Evolutionary conservation across 2,888 invertebrate species (phyloP).

Genomic region (Spodoptera picta): DNA sequence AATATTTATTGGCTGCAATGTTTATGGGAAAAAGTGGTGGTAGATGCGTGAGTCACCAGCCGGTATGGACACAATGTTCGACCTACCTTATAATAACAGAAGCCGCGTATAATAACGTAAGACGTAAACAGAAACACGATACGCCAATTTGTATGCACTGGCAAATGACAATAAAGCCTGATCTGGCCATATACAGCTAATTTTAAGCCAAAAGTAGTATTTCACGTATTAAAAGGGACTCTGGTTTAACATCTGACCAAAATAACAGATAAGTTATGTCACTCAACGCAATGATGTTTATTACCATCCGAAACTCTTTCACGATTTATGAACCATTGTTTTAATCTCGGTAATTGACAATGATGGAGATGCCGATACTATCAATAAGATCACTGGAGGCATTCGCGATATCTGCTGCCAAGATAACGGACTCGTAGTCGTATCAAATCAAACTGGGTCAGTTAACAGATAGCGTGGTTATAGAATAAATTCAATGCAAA

Average conservation of each 20-base stretch:
- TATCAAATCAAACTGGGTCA: conserved; percentile 41
- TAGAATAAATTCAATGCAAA: conserved; percentile 47
- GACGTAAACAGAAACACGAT: conserved; percentile 59
- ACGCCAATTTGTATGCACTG: conserved; percentile 68
- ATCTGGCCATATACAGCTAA: conserved; percentile 63
- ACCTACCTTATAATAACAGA: conserved; percentile 57
- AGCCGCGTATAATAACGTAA: conserved; percentile 52
- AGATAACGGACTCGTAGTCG: conserved; percentile 29
- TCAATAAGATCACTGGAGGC: conserved; percentile 32
- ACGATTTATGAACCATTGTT: conserved; percentile 72
- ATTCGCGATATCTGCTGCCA: conserved; percentile 27
- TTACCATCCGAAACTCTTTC: conserved; percentile 57
- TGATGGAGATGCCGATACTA: conserved; percentile 39
- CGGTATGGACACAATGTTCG: conserved; percentile 65
- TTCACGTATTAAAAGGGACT: conserved; percentile 64
- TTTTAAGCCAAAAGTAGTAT: conserved; percentile 67
- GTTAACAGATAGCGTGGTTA: conserved; percentile 32
- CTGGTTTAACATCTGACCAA: conserved; percentile 59
- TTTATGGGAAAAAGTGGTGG: conserved; percentile 36
- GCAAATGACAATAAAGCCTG: conserved; percentile 71
- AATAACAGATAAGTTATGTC: conserved; percentile 64
- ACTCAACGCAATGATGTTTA: conserved; percentile 59
- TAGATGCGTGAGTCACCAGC: conserved; percentile 64
- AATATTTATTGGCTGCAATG: conserved; percentile 65
- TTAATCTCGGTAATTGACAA: conserved; percentile 56